phyloP scores from a whole-genome alignment of 2,888 invertebrate genomes.

The Sicus ferrugineus region DNA sequence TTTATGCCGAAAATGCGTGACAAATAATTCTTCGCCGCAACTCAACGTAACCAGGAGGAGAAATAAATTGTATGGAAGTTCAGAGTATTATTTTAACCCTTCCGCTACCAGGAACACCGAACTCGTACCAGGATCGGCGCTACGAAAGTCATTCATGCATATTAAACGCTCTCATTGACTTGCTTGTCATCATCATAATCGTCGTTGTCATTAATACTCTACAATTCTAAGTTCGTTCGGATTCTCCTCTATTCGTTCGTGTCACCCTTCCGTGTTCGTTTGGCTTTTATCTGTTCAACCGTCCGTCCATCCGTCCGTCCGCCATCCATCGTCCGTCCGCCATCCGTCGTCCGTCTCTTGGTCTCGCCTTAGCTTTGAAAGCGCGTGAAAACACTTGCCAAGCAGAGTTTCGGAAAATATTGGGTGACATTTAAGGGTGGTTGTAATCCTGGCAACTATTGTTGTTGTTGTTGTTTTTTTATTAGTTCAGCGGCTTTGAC shows the following conservation, averaged over 20 bases:
- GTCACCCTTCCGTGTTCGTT: too few species aligned
- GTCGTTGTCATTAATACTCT: not conserved
- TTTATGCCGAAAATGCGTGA: conserved; percentile 31
- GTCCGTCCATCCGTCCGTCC: too few species aligned
- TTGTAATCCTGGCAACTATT: not conserved
- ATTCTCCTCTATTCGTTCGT: too few species aligned
- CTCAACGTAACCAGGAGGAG: not conserved
- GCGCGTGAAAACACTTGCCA: conserved; percentile 30
- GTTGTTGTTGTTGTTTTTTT: not conserved
- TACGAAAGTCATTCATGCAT: conserved; percentile 26
- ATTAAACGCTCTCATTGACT: conserved; percentile 33
- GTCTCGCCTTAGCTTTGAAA: not conserved
- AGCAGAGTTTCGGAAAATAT: not conserved
- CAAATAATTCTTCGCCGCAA: conserved; percentile 23
- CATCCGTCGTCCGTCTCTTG: not conserved
- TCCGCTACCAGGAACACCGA: not conserved
- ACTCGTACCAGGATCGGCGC: conserved; percentile 18
- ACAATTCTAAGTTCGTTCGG: too few species aligned
- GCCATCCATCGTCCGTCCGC: not conserved
- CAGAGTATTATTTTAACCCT: conserved; percentile 23
- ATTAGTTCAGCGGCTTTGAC: not conserved
- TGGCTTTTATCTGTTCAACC: too few species aligned
- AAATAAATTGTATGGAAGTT: not conserved
- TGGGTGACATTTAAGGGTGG: not conserved
- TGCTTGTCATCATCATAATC: not conserved